Evolutionary conservation across 1,140 invertebrate genomes (phyloP), one percentile per base, ranked within the genome.

Genomic region (Drosophila repleta): DNA sequence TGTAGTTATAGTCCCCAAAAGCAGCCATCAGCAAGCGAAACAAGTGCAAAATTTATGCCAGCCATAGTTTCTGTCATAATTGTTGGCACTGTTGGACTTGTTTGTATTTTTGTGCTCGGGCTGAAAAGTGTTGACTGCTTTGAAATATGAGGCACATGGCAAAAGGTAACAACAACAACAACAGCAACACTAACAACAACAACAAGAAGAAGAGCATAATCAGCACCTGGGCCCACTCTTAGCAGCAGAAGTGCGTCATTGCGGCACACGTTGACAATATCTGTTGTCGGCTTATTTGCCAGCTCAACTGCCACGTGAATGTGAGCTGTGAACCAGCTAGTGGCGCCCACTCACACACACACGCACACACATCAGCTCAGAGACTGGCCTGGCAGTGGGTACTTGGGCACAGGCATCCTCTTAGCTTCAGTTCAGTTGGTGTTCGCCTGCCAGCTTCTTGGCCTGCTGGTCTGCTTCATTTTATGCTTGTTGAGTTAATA

Each of bases 401-500:
- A 45, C 66, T 62, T 37, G 48, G 41, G 32, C 67, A 39, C 60
- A 21, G 24, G 60, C 43, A 35, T 63, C 39, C 39, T 41, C 39
- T 43, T n/a, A 26, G 37, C 37, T 56, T 56, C 53, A 26, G 39
- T 43, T 29, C 43, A 57, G 39, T 49, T 67, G 43, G 55, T 45
- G 67, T 26, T 58, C 55, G 46, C 39, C 20, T 49, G 24, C 58
- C 46, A 52, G 37, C 70, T 69, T 63, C 63, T 74, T 68, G 65
- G 74, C 75, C 55, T 66, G 76, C 84, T 68, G 65, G 74, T 72
- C 55, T 66, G 76, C 84, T 88, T 88, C 79, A 83, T 88, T 88
- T 88, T 88, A 88, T 88, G 83, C 83, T 88, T 88, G 83, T 88
- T 83, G 76, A 88, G 83, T 88, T 88, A 88, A 88, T 88, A 88